Conservation (phyloP, 2,113 vertebrate genomes). For the Alligator mississippiensis region DNA sequence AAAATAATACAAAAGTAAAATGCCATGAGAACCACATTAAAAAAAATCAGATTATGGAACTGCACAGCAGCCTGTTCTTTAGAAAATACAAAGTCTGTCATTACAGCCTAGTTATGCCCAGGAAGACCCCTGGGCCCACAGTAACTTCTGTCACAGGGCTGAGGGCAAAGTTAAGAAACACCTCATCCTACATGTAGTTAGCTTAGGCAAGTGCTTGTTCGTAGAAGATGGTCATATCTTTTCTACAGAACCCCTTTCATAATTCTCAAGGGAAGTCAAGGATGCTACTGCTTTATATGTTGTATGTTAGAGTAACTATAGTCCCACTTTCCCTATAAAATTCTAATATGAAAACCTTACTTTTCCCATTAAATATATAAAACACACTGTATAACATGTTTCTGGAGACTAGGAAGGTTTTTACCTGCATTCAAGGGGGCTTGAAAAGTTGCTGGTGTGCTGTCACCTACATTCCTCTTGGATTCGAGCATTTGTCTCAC, state of each 20-base stretch:
- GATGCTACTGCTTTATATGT: not conserved
- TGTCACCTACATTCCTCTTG: constrained; percentile 79
- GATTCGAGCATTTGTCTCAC: constrained; percentile 85
- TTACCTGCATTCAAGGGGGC: constrained; percentile 78
- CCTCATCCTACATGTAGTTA: not conserved
- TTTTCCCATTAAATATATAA: not conserved
- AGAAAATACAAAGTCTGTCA: not conserved
- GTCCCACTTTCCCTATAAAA: not conserved
- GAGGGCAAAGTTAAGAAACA: not conserved
- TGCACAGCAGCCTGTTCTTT: not conserved
- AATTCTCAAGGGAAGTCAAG: not conserved
- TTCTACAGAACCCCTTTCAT: no score
- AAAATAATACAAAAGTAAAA: not conserved
- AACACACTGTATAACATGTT: not conserved
- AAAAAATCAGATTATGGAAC: not conserved
- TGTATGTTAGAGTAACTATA: not conserved
- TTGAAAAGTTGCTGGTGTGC: constrained; percentile 68
- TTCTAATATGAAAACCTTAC: not conserved
- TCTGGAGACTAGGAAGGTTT: not conserved
- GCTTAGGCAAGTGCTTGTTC: not conserved
- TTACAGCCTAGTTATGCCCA: not conserved
- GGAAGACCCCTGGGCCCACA: not conserved
- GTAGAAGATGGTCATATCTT: not conserved
- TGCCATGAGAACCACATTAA: not conserved
- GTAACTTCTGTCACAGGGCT: not conserved